Conservation (phyloP, 2,888 invertebrate species). For the Leucozona laternaria region DNA sequence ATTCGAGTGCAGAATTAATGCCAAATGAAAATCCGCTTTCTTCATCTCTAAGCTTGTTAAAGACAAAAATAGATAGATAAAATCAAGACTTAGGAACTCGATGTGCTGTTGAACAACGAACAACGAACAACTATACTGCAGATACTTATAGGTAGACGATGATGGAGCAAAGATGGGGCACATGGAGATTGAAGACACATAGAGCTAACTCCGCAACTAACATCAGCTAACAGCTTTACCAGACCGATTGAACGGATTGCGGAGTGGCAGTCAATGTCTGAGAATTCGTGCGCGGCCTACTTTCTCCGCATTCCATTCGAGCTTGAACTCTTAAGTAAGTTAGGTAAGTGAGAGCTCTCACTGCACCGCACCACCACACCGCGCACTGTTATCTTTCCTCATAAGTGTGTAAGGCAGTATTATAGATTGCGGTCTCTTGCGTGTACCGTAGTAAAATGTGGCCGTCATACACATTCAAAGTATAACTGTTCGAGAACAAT, state of each 20-base stretch:
- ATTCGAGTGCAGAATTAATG: constrained; percentile 71
- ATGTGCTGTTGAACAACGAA: constrained; percentile 10
- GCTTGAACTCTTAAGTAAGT: constrained; percentile 75
- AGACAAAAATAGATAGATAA: constrained; percentile 4
- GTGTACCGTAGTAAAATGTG: constrained; percentile 69
- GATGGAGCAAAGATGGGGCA: constrained; percentile 16
- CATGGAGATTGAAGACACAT: constrained; percentile 42
- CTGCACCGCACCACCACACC: constrained; percentile 16
- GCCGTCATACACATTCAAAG: constrained; percentile 41
- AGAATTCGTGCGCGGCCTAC: constrained; percentile 83
- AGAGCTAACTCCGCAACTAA: constrained; percentile 45
- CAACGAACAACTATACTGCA: constrained; percentile 17
- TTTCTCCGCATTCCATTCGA: constrained; percentile 83
- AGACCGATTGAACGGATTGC: constrained; percentile 76
- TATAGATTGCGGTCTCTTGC: constrained; percentile 66
- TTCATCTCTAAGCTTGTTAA: constrained; percentile 42
- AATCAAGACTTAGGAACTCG: constrained; percentile 45
- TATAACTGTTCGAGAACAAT: constrained; percentile 63
- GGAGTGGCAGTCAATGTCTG: constrained; percentile 78
- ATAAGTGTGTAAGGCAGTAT: constrained; percentile 16
- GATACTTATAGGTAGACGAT: constrained; percentile 9
- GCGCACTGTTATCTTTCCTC: constrained; percentile 49
- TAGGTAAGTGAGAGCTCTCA: constrained; percentile 73
- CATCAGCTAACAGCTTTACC: constrained; percentile 65
- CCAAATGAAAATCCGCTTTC: constrained; percentile 75